Base-by-base conservation (phyloP, 1,140 invertebrate species). In the Aphelinus atriplicis region DNA sequence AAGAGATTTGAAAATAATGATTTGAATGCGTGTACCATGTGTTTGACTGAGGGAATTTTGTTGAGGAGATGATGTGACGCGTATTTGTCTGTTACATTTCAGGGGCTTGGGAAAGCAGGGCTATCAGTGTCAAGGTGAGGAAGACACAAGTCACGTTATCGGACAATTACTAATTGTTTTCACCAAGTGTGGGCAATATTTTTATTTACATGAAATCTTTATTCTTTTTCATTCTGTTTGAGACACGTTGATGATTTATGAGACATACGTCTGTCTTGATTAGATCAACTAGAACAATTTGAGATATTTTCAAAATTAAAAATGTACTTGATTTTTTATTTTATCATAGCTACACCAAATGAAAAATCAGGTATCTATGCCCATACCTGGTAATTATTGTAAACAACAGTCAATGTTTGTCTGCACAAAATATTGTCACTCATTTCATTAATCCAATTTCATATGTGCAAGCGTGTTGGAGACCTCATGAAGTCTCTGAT, bases 101-200 rank as follows among this genome's bases (percentile, higher is more conserved):
- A 97, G 95, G 96, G 97, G 97, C 88, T 91, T 98, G 83, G 96
- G 97, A 85, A 98, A 98, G 90, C 98, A 99, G 92, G 98, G 98
- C 86, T 99, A 99, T 92, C 98, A 99, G 89, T 99, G 98, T 92
- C 98, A 99, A 97, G 97, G 96, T 98, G 93, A 91, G 90, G 89
- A 86, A 88, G 85, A 87, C 84, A 87, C 86, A 87, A 86, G 77
- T 87, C 86, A 87, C 84, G 84, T 87, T 88, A 86, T 86, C 87
- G 86, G 87, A 84, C 84, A 81, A 85, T 84, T 86, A 83, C 84
- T 76, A 76, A 76, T 76, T 71, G 45, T 72, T 76, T 61, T 71
- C 7, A 76, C 69, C 69, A 76, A 63, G 69, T 51, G n/a, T 76
- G 75, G 69, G 75, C 75, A 71, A 50, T 67, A 56, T 64, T 77